Base-by-base conservation (phyloP, 1,140 invertebrate species). In the Pogonomyrmex californicus region DNA sequence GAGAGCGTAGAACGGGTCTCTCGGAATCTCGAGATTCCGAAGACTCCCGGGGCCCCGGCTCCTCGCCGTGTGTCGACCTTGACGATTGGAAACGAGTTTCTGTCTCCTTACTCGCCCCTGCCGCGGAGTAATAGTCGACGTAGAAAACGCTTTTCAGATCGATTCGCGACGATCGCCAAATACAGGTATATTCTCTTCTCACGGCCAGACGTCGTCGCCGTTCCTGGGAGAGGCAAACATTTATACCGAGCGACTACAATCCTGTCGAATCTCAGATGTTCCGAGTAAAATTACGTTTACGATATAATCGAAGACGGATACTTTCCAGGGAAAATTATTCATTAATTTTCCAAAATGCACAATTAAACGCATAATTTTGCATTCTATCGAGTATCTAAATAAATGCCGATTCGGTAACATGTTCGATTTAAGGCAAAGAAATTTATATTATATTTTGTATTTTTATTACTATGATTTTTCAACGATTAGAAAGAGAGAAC, bases 21-120 rank as follows among this genome's bases (percentile, higher is more conserved):
- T 83, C 78, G 89, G 90, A 90, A 91, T 91, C 87, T 65, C 54
- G 83, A 71, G 89, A 91, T 91, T 90, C 90, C 90, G 89, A 81
- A 85, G 90, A 77, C 76, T 78, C 75, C 79, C 68, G 54, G 44
- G 14, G 58, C 56, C 41, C 73, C 54, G 78, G 86, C 90, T 75
- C 51, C 77, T 90, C 87, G 86, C 78, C 70, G 60, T 65, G 86
- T 62, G 41, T 10, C 90, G 90, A 87, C 90, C 90, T 91, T 91
- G 89, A 85, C 71, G 89, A 90, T 86, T 90, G 86, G 70, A 91
- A 91, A 91, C 90, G 78, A 91, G 90, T 91, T 91, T 88, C 86
- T 90, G 86, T 90, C 81, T 90, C 81, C 90, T 88, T 86, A 86
- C 73, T 86, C 81, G 75, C 56, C 23, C 41, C 77, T 66, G 54